Percentiles rank a stretch among this genome's conserved stretches.
Conservation (phyloP, 1,140 invertebrate genomes). For the Drosophila kohkoa region DNA sequence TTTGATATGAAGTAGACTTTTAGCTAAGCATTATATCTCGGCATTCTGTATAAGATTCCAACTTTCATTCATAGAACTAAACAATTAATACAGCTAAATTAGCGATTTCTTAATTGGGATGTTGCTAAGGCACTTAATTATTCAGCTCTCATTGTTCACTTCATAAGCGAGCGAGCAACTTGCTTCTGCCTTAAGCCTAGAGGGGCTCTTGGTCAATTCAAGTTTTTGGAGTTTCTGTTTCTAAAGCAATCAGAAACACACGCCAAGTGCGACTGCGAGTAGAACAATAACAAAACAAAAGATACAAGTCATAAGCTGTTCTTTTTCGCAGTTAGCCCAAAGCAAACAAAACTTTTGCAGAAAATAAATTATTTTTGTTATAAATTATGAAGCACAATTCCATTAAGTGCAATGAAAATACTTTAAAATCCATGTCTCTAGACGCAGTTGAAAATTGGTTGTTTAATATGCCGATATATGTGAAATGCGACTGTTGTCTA, state of each 20-base stretch:
- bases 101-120: slow-evolving; percentile 17
- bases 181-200: not conserved
- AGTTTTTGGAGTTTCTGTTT: slow-evolving; percentile 12
- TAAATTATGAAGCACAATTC: slow-evolving; percentile 35
- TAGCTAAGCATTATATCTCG: not conserved
- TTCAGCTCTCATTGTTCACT: slow-evolving; percentile 15
- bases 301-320: slow-evolving; percentile 1
- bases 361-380: slow-evolving; percentile 33
- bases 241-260: slow-evolving; percentile 25
- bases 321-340: slow-evolving; percentile 19
- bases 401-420: slow-evolving; percentile 32
- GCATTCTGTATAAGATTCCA: not conserved
- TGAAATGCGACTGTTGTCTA: slow-evolving; percentile 3
- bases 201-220: slow-evolving; percentile 15
- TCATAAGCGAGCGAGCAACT: not conserved
- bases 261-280: not conserved
- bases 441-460: slow-evolving; percentile 2
- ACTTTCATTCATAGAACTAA: slow-evolving; percentile 5
- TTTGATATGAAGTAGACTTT: not conserved
- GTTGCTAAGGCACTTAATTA: slow-evolving; percentile 22
- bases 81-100: not conserved
- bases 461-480: slow-evolving; percentile 2
- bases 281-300: slow-evolving; percentile 14
- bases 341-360: slow-evolving; percentile 20
- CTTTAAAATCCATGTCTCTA: slow-evolving; percentile 4